Evolutionary conservation across 2,888 invertebrate species (phyloP).

Genomic region (Globia sparganii): DNA sequence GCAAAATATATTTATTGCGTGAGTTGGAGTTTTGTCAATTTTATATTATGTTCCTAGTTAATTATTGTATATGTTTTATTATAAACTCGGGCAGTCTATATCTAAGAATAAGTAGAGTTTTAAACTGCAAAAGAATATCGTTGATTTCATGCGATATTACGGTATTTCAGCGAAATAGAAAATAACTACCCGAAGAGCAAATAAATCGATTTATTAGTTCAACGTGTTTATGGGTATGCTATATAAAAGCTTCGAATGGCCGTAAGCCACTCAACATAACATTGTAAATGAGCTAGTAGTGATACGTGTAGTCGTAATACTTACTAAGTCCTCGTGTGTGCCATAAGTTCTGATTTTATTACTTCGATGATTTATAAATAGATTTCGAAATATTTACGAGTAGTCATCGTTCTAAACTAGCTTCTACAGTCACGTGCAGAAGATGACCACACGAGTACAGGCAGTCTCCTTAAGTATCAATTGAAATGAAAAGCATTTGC

Average conservation of each 20-base stretch:
- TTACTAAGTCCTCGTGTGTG: slow-evolving; percentile 58
- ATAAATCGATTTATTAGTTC: slow-evolving; percentile 25
- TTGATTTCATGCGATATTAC: slow-evolving; percentile 8
- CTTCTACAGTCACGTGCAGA: neutral
- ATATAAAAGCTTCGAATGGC: slow-evolving; percentile 23
- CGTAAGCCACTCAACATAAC: slow-evolving; percentile 31
- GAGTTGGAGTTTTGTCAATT: slow-evolving; percentile 85
- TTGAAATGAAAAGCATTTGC: neutral
- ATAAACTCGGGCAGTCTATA: slow-evolving; percentile 47
- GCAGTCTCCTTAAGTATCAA: too few species aligned
- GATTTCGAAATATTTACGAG: slow-evolving; percentile 8
- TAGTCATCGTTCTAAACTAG: slow-evolving; percentile 5
- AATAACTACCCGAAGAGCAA: slow-evolving; percentile 32
- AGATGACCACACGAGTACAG: neutral
- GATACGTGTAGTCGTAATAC: slow-evolving; percentile 35
- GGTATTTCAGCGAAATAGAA: slow-evolving; percentile 6
- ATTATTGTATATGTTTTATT: slow-evolving; percentile 68
- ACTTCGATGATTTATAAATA: slow-evolving; percentile 27
- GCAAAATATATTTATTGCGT: slow-evolving; percentile 76
- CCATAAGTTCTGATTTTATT: slow-evolving; percentile 58
- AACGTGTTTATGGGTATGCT: slow-evolving; percentile 15
- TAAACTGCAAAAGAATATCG: slow-evolving; percentile 25
- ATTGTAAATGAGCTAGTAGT: slow-evolving; percentile 21
- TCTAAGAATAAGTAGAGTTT: slow-evolving; percentile 30
- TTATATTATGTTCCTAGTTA: slow-evolving; percentile 85